A percentile compares a stretch with the other conserved stretches of the same genome.
phyloP scores from a whole-genome alignment of 2,888 invertebrate genomes.

The Harpalus rubripes region DNA sequence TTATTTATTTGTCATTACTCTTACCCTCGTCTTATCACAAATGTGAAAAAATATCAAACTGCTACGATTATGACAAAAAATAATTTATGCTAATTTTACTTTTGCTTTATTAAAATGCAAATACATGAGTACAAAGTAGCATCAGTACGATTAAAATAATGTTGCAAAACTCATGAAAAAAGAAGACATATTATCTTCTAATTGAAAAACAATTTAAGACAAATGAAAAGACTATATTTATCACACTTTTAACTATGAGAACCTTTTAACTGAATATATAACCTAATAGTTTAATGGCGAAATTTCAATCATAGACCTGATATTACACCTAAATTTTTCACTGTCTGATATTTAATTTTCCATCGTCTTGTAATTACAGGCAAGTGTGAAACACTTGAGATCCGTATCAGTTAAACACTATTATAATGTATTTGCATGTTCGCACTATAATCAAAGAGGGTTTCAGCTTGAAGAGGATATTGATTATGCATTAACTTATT shows the following conservation, averaged over 20 bases:
- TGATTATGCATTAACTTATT: conserved; percentile 53
- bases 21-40: no score
- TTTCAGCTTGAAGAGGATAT: conserved; percentile 17
- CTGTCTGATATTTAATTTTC: conserved; percentile 22
- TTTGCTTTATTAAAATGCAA: no score
- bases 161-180: no score
- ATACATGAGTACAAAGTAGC: no score
- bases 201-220: neutral
- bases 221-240: neutral
- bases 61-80: no score
- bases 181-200: neutral
- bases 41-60: no score
- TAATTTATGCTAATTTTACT: no score
- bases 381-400: conserved; percentile 44
- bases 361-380: neutral
- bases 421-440: conserved; percentile 50
- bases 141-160: no score
- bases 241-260: neutral
- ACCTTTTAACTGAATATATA: neutral
- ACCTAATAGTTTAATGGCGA: neutral
- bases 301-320: neutral
- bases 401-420: conserved; percentile 32
- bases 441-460: conserved; percentile 40
- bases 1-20: no score
- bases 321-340: neutral